A percentile compares a stretch with the other conserved stretches of the same genome.
Evolutionary conservation across 2,113 vertebrate species (phyloP).

Genomic region (Alaudala cheleensis): DNA sequence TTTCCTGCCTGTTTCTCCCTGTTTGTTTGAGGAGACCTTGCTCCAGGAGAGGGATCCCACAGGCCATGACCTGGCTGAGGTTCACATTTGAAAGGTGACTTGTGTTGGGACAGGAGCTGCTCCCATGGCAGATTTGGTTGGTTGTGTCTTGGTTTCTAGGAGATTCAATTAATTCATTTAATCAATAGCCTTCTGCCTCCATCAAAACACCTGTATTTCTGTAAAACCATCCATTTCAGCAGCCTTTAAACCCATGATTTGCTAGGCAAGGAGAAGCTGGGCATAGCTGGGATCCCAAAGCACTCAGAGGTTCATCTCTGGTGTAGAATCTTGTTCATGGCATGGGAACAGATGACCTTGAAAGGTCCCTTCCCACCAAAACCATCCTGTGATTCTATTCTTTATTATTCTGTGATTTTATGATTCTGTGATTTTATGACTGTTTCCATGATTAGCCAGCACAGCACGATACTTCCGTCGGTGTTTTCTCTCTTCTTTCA

Average conservation of each 20-base stretch:
- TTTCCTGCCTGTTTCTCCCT: not conserved
- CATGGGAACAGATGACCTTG: not conserved
- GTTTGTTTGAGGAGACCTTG: not conserved
- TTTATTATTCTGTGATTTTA: not conserved
- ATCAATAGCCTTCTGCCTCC: not conserved
- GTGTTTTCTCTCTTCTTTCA: not conserved
- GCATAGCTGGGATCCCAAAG: not conserved
- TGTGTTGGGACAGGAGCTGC: not conserved
- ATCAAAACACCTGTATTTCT: not conserved
- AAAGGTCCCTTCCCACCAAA: not conserved
- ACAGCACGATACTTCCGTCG: too few species aligned
- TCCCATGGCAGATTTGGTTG: not conserved
- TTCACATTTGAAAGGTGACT: not conserved
- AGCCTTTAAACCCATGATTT: not conserved
- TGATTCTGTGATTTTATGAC: not conserved
- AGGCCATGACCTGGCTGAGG: not conserved
- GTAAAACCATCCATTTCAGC: not conserved
- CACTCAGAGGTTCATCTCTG: fast-evolving
- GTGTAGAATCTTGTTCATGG: not conserved
- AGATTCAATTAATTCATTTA: not conserved
- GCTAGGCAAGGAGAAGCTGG: not conserved
- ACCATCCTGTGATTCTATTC: not conserved
- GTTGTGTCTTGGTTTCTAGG: not conserved
- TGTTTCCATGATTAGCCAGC: not conserved
- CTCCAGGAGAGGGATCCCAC: not conserved